These are phyloP conservation scores for Crotalus viridis DNA, from an alignment of 2,113 vertebrate species.

Conservation along the genomic window DNA sequence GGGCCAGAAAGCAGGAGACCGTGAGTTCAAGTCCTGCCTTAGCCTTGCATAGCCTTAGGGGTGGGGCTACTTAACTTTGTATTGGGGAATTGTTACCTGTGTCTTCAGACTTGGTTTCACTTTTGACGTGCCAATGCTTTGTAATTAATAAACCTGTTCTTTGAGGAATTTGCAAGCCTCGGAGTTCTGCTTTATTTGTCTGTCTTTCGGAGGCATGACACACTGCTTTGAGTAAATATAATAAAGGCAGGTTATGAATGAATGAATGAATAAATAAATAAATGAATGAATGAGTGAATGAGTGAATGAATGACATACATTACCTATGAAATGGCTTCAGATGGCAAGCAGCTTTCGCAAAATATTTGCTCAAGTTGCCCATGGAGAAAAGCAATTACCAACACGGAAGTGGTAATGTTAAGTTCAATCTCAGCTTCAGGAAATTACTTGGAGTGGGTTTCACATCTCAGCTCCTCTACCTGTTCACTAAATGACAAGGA, in stretches of 20 bases:
- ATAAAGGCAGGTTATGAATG: no score
- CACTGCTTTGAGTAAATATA: not conserved
- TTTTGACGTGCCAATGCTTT: no score
- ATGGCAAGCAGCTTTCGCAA: conserved; percentile 4
- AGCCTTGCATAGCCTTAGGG: no score
- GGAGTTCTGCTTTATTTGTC: no score
- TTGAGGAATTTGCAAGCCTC: no score
- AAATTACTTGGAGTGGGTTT: not conserved
- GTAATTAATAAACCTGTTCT: no score
- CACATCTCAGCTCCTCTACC: not conserved
- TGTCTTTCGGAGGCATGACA: no score
- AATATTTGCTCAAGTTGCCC: not conserved
- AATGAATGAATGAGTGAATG: no score
- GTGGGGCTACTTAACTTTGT: no score
- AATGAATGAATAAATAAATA: no score
- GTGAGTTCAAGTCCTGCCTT: not conserved
- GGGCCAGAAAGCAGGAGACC: not conserved
- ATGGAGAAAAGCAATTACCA: conserved; percentile 7
- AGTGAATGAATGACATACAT: not conserved
- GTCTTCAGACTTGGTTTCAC: no score
- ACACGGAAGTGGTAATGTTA: not conserved
- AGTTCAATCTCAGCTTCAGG: not conserved
- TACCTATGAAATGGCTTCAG: not conserved
- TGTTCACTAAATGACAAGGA: conserved; percentile 8
- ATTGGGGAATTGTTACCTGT: no score